phyloP scores from a whole-genome alignment of 2,888 invertebrate genomes.

The Platypus cylindrus region DNA sequence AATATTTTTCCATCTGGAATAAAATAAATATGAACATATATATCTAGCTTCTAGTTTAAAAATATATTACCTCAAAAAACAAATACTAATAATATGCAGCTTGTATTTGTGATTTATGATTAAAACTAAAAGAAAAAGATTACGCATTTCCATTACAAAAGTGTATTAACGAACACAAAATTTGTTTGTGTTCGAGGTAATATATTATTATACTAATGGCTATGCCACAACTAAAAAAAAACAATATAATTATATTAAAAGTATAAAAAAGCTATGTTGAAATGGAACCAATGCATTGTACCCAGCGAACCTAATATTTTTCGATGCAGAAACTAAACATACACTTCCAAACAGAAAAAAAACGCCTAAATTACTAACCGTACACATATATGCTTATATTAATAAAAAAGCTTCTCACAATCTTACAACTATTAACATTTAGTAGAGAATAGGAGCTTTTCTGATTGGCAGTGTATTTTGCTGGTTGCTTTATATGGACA shows the following conservation, averaged over 20 bases:
- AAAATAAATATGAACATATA: no score
- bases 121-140: no score
- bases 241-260: no score
- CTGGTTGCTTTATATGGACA: conserved; percentile 27
- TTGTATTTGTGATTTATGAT: neutral
- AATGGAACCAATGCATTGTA: conserved; percentile 17
- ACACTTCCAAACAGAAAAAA: conserved; percentile 23
- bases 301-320: conserved; percentile 16
- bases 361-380: conserved; percentile 5
- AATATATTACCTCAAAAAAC: conserved; percentile 3
- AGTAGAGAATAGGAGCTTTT: conserved; percentile 9
- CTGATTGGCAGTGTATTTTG: conserved; percentile 13
- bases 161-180: conserved; percentile 1
- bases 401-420: conserved; percentile 8
- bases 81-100: neutral
- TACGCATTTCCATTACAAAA: no score
- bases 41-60: conserved; percentile 2
- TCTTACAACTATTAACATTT: conserved; percentile 9
- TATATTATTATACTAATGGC: conserved; percentile 3
- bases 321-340: conserved; percentile 21
- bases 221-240: no score
- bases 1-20: no score
- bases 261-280: conserved; percentile 7
- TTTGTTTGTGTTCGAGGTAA: conserved; percentile 1
- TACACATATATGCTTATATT: conserved; percentile 8